phyloP scores from a whole-genome alignment of 53 echinoderm and acorn worm genomes.

The Henricia sp. region DNA sequence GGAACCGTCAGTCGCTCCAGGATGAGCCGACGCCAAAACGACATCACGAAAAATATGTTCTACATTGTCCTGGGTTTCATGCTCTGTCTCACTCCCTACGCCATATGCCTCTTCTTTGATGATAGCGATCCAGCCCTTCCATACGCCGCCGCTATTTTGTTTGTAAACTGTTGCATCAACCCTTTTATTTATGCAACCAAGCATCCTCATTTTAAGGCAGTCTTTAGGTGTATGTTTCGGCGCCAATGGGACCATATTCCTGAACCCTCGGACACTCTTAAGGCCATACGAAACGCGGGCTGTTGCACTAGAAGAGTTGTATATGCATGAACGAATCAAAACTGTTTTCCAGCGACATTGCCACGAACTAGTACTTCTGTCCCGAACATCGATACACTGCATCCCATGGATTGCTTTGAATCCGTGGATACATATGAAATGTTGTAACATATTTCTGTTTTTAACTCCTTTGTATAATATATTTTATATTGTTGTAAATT shows the following conservation, averaged over 20 bases:
- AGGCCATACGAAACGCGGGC: not conserved
- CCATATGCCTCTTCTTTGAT: constrained; percentile 61
- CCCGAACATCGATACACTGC: too few relatives aligned
- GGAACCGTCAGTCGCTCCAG: constrained; percentile 32
- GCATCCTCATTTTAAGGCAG: constrained; percentile 81
- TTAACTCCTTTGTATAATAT: too few relatives aligned
- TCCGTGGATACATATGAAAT: too few relatives aligned
- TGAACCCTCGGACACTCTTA: constrained; percentile 67
- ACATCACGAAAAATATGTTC: constrained; percentile 82
- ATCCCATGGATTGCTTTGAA: too few relatives aligned
- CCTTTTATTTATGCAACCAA: constrained; percentile 78
- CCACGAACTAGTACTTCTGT: too few relatives aligned
- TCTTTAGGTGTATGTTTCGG: constrained; percentile 66
- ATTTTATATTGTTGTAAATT: too few relatives aligned
- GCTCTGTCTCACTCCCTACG: constrained; percentile 77
- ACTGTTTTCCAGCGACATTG: too few relatives aligned
- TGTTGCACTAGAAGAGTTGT: constrained; percentile 17
- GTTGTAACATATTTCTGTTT: too few relatives aligned
- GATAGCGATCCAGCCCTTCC: constrained; percentile 54
- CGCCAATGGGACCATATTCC: constrained; percentile 74
- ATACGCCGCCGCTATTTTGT: constrained; percentile 72
- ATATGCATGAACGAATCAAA: constrained; percentile 20
- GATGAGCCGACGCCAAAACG: constrained; percentile 62
- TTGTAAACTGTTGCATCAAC: constrained; percentile 77
- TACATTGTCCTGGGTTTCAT: constrained; percentile 67